Percentiles rank a stretch among this genome's conserved stretches.
Conservation (phyloP, 2,113 vertebrate genomes). For the Nycticebus coucang region DNA sequence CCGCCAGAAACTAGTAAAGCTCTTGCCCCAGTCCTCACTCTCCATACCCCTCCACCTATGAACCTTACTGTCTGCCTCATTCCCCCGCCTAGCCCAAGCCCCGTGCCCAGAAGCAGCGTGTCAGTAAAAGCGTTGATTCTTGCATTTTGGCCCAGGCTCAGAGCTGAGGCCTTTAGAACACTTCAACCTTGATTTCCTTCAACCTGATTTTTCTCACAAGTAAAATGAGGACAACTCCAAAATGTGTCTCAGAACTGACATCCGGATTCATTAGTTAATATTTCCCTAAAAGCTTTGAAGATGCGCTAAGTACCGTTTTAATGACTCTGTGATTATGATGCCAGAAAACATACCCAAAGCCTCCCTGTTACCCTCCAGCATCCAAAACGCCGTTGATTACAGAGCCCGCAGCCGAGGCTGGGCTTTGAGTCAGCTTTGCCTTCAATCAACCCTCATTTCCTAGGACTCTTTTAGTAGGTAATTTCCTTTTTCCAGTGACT, state of each 20-base stretch:
- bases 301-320: conserved; percentile 10
- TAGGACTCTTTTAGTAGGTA: conserved; percentile 61
- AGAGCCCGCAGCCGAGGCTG: neutral
- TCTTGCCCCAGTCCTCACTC: fast-evolving
- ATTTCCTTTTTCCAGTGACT: conserved; percentile 73
- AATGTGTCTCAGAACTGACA: neutral
- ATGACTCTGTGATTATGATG: conserved; percentile 10
- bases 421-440: conserved; percentile 7
- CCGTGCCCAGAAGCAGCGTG: neutral
- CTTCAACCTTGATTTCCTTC: neutral
- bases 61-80: neutral
- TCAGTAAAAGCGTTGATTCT: neutral
- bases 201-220: neutral
- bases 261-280: neutral
- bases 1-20: neutral
- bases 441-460: conserved; percentile 56
- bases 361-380: neutral
- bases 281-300: conserved; percentile 42
- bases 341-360: conserved; percentile 34
- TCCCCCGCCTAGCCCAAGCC: neutral
- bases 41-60: neutral
- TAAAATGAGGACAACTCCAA: neutral
- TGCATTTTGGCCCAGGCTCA: neutral
- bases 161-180: neutral
- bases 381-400: neutral